phyloP scores from a whole-genome alignment of 2,113 vertebrate species.

The Sminthopsis crassicaudata region DNA sequence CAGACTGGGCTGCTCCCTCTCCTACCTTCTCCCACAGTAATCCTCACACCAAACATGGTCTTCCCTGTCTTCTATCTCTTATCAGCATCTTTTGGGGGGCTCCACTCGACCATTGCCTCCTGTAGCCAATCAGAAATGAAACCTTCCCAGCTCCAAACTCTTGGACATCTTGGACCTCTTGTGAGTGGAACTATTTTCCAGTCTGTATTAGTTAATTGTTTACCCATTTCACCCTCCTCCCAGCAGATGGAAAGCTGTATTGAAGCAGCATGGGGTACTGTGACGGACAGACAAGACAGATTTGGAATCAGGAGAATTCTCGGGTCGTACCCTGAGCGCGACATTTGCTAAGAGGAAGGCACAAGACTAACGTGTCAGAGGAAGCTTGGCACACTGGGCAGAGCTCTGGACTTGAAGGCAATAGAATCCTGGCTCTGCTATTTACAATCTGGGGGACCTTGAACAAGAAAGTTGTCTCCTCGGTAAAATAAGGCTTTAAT shows the following conservation, averaged over 20 bases:
- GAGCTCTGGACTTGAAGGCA: not conserved
- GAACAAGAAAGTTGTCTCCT: not conserved
- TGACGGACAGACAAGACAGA: not conserved
- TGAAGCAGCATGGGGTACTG: not conserved
- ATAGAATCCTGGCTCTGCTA: too few species aligned
- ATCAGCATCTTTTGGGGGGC: not conserved
- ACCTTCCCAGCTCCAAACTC: not conserved
- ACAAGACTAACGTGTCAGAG: not conserved
- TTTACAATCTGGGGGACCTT: not conserved
- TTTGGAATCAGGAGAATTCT: not conserved
- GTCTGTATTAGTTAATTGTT: not conserved
- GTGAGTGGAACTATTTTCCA: not conserved
- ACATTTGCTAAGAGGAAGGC: not conserved
- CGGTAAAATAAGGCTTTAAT: not conserved
- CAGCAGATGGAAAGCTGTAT: not conserved
- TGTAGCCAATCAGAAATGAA: not conserved
- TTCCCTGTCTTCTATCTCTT: not conserved
- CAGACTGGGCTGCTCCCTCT: not conserved
- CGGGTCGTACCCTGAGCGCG: too few species aligned
- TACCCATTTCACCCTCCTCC: not conserved
- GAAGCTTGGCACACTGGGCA: not conserved
- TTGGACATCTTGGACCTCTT: not conserved
- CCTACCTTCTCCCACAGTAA: not conserved
- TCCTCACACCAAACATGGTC: not conserved
- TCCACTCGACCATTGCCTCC: too few species aligned